Conservation (phyloP, 2,888 invertebrate species). For the Dryobota labecula region DNA sequence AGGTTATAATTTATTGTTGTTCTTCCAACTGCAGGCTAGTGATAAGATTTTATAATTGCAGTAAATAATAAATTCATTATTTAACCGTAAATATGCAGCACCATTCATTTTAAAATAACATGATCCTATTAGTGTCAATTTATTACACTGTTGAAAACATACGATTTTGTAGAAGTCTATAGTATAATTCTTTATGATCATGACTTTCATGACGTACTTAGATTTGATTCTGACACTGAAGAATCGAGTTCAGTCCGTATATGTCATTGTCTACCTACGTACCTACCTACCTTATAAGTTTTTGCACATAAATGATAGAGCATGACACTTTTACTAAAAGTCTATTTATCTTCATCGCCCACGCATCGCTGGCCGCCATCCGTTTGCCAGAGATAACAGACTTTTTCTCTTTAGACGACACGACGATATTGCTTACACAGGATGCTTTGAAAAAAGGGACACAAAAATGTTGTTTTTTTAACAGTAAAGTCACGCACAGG, state of each 20-base stretch:
- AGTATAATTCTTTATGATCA: background rate
- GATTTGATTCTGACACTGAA: conserved; percentile 8
- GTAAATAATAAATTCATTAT: conserved; percentile 1
- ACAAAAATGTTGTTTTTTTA: conserved; percentile 16
- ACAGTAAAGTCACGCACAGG: conserved; percentile 38
- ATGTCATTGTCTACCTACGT: background rate
- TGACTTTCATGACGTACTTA: conserved; percentile 5
- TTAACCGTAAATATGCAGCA: background rate
- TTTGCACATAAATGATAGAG: conserved; percentile 23
- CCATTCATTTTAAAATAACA: background rate
- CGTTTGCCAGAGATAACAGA: conserved; percentile 58
- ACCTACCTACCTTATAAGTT: background rate
- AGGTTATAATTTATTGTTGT: conserved; percentile 25
- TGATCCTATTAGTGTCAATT: background rate
- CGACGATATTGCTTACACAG: conserved; percentile 29
- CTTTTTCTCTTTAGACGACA: conserved; percentile 41
- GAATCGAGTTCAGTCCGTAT: background rate
- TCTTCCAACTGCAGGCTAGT: conserved; percentile 5
- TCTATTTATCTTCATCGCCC: conserved; percentile 40
- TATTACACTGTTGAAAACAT: background rate
- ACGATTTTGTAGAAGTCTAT: conserved; percentile 11
- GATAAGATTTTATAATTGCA: conserved; percentile 19
- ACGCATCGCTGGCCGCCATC: conserved; percentile 49
- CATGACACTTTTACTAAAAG: conserved; percentile 34
- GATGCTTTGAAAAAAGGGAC: conserved; percentile 26